Percentiles rank a stretch among this genome's conserved stretches.
Evolutionary conservation across 2,888 invertebrate species (phyloP).

Genomic region (Masnerella sp.): DNA sequence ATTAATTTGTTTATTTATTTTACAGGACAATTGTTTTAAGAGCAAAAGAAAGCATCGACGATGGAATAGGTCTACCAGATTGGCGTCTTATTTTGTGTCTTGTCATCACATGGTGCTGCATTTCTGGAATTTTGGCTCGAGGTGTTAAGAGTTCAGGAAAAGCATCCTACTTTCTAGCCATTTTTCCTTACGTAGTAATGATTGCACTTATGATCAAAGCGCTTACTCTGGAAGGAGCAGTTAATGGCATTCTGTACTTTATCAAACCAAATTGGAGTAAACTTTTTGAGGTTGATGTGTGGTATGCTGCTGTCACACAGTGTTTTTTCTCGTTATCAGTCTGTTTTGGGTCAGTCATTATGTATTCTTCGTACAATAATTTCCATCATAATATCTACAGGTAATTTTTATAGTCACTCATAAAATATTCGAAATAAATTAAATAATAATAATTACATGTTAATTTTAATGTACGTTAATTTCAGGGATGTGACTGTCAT

Average conservation of each 20-base stretch:
- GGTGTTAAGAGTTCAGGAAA: constrained; percentile 82
- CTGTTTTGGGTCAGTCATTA: constrained; percentile 82
- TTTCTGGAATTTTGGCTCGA: constrained; percentile 79
- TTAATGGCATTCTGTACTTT: constrained; percentile 82
- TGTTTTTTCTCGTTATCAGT: constrained; percentile 83
- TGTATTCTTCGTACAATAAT: constrained; percentile 82
- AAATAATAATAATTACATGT: neutral
- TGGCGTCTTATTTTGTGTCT: constrained; percentile 80
- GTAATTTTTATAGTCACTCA: too few species aligned
- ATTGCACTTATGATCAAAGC: constrained; percentile 81
- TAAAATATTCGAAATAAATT: too few species aligned
- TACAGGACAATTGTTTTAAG: constrained; percentile 79
- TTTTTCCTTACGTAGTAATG: constrained; percentile 83
- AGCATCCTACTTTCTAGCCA: constrained; percentile 84
- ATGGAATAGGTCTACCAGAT: constrained; percentile 80
- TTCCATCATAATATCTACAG: constrained; percentile 82
- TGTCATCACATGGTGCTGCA: constrained; percentile 79
- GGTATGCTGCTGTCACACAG: constrained; percentile 83
- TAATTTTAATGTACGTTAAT: neutral
- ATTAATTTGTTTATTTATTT: too few species aligned
- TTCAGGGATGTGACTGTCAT: constrained; percentile 86
- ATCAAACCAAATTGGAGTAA: constrained; percentile 83
- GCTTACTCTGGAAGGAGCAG: constrained; percentile 81
- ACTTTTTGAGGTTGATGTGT: constrained; percentile 81
- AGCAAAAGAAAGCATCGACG: constrained; percentile 78